These are phyloP conservation scores for Radopholus similis DNA, from an alignment of 1,140 invertebrate species.

Conservation along the genomic window DNA sequence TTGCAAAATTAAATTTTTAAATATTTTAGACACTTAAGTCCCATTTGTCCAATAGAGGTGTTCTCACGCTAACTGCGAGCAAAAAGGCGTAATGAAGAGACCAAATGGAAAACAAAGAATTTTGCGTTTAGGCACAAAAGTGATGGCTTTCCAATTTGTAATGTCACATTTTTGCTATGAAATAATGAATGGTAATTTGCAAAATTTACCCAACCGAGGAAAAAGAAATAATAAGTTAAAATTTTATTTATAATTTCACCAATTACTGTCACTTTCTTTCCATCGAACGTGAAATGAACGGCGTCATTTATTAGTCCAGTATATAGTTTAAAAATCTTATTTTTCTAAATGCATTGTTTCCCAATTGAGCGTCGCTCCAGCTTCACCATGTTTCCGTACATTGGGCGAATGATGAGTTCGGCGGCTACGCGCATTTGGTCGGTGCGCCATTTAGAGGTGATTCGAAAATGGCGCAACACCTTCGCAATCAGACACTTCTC, in stretches of 20 bases:
- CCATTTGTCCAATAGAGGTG: slow-evolving; percentile 45
- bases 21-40: slow-evolving; percentile 51
- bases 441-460: slow-evolving; percentile 61
- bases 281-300: too few relatives aligned
- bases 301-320: too few relatives aligned
- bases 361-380: slow-evolving; percentile 44
- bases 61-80: slow-evolving; percentile 49
- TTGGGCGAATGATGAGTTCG: slow-evolving; percentile 63
- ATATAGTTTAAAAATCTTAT: too few relatives aligned
- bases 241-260: too few relatives aligned
- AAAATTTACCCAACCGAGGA: too few relatives aligned
- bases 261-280: too few relatives aligned
- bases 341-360: slow-evolving; percentile 27
- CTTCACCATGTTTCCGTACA: slow-evolving; percentile 57
- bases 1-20: too few relatives aligned
- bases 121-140: not conserved
- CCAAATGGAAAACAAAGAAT: not conserved
- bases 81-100: slow-evolving; percentile 44
- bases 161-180: too few relatives aligned
- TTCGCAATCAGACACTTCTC: slow-evolving; percentile 81
- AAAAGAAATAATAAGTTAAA: too few relatives aligned
- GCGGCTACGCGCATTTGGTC: slow-evolving; percentile 61
- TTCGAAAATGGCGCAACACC: slow-evolving; percentile 74
- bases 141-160: too few relatives aligned
- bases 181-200: too few relatives aligned